A percentile compares a stretch with the other conserved stretches of the same genome.
Conservation (phyloP, 2,888 invertebrate genomes). For the Eurytoma adleriae region DNA sequence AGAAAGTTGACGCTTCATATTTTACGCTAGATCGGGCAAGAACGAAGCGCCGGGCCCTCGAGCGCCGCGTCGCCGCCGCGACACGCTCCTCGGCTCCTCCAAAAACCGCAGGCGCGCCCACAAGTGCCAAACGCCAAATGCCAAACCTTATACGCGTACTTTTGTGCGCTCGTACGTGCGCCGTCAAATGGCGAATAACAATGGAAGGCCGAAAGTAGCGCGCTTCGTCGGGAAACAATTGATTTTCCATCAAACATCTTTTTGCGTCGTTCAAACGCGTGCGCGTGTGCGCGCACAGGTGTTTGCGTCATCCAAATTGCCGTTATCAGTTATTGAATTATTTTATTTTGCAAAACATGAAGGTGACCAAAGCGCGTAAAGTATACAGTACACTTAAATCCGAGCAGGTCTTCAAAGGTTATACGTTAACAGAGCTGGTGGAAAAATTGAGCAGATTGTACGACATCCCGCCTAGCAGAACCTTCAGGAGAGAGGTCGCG, state of each 20-base stretch:
- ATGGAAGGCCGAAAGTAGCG: too few relatives aligned
- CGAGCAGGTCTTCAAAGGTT: slow-evolving; percentile 52
- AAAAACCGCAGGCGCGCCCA: neutral
- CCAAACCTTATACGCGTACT: neutral
- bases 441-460: slow-evolving; percentile 63
- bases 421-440: slow-evolving; percentile 64
- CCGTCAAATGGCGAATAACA: neutral
- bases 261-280: neutral
- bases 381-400: neutral
- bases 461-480: slow-evolving; percentile 61
- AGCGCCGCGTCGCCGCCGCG: neutral
- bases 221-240: neutral
- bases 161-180: neutral
- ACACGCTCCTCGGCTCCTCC: slow-evolving; percentile 23
- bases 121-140: slow-evolving; percentile 12
- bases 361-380: neutral
- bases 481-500: slow-evolving; percentile 63
- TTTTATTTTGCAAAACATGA: neutral
- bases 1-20: slow-evolving; percentile 12
- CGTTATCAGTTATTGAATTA: too few relatives aligned
- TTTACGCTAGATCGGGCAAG: slow-evolving; percentile 42
- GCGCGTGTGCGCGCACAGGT: too few relatives aligned
- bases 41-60: slow-evolving; percentile 13
- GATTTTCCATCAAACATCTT: neutral
- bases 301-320: too few relatives aligned